Base-by-base conservation (phyloP, 2,888 invertebrate genomes). In the Calliopum simillimum region DNA sequence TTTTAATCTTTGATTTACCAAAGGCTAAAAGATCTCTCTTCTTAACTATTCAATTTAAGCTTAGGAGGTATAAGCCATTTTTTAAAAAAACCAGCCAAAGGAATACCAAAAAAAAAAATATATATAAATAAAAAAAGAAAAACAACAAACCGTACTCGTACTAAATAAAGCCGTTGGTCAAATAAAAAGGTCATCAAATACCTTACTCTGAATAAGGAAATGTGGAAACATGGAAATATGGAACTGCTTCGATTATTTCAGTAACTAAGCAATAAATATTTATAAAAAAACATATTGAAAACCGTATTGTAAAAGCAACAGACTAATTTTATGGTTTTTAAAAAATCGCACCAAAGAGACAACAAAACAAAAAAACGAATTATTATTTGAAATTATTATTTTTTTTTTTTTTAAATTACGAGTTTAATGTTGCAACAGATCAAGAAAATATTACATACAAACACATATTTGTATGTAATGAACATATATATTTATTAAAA, bases 211-310 rank as follows among this genome's bases (percentile, higher is more conserved):
- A 4, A 21, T 21, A 53, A 12, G 13, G 21, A 19, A 53, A 12
- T 13, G 12, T 19, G 12, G 16, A 49, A 13, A 49, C n/a, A 13
- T 5, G 19, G 16, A 16, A 55, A 25, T 49, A 11, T 25, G 49
- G 8, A 12, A 55, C 55, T 44, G 55, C 65, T 66, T 58, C 67
- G 47, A 67, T 16, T 59, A 46, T 41, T 56, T 21, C 59, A 65
- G 67, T 59, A 67, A 67, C 49, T 25, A 67, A 67, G 67, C 67
- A 67, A 67, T 67, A 67, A 67, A 25, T 58, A 47, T 67, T 59
- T 47, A 47, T 56, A 44, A 66, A 66, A 43, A 55, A 66, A 66
- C 56, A 46, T 44, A 62, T 13, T 23, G 4, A 33, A 58, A 58
- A 16, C 51, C 63, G 13, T 16, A n/a, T n/a, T 49, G 16, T 33